Conservation (phyloP, 2,797 vertebrate genomes). For the Poeciliopsis infans region DNA sequence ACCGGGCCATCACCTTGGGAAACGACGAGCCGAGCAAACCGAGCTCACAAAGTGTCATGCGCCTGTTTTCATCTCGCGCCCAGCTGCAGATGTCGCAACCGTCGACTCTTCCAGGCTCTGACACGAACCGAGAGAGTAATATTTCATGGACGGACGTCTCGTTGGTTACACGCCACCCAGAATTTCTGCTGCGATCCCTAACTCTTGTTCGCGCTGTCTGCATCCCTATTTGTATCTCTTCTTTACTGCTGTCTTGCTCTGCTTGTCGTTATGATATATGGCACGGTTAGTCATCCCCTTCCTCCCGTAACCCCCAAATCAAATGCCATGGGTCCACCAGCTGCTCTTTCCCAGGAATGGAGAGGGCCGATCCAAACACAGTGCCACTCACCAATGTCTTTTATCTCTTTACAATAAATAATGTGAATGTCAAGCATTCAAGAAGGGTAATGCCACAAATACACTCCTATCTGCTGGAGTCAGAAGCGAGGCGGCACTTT, state of each 20-base stretch:
- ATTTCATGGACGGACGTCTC: conserved; percentile 57
- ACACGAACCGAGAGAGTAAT: conserved; percentile 61
- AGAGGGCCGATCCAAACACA: conserved; percentile 52
- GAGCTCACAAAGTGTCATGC: conserved; percentile 49
- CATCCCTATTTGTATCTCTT: conserved; percentile 51
- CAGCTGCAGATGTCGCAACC: conserved; percentile 47
- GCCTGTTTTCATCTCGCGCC: conserved; percentile 51
- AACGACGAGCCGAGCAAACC: conserved; percentile 44
- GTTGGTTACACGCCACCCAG: conserved; percentile 39
- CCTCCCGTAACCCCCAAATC: conserved; percentile 46
- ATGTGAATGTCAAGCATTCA: conserved; percentile 56
- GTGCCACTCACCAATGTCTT: conserved; percentile 68
- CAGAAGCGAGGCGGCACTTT: conserved; percentile 45
- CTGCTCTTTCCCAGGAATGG: conserved; percentile 61
- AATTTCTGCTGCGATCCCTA: conserved; percentile 36
- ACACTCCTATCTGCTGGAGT: conserved; percentile 51
- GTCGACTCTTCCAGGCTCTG: conserved; percentile 45
- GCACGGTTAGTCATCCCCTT: conserved; percentile 42
- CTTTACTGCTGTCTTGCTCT: conserved; percentile 46
- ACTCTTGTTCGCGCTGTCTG: conserved; percentile 58
- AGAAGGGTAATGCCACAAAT: conserved; percentile 46
- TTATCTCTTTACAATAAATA: conserved; percentile 73
- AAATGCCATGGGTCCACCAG: conserved; percentile 70
- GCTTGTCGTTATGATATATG: conserved; percentile 60
- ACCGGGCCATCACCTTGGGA: conserved; percentile 49